Evolutionary conservation across 1,140 invertebrate genomes (phyloP).

Genomic region (Radopholus similis): DNA sequence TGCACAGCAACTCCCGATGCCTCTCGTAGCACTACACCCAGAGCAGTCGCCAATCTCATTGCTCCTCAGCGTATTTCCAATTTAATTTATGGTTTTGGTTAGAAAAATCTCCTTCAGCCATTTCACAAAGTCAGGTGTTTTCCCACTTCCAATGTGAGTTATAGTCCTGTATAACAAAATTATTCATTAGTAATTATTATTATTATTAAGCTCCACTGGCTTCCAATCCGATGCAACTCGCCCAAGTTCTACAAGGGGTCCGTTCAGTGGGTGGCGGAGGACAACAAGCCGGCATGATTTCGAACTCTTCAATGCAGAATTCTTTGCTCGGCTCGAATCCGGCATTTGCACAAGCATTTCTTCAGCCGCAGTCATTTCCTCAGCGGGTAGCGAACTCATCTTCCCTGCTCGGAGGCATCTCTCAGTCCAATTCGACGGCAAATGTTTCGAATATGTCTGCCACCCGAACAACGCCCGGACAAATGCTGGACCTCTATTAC

Average conservation of each 20-base stretch:
- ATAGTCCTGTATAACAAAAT: neutral
- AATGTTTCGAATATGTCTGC: neutral
- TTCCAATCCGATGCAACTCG: constrained; percentile 18
- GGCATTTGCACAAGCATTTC: constrained; percentile 18
- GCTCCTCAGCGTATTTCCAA: constrained; percentile 9
- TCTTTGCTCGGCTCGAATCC: neutral
- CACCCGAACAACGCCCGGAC: constrained; percentile 22
- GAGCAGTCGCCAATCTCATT: constrained; percentile 1
- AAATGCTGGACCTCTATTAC: constrained; percentile 35
- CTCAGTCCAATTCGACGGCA: neutral
- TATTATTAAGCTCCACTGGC: constrained; percentile 23
- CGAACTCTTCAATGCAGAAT: constrained; percentile 16
- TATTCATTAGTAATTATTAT: neutral
- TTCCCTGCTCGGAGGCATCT: constrained; percentile 13
- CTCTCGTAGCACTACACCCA: constrained; percentile 12
- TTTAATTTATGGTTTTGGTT: neutral
- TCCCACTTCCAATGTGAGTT: constrained; percentile 25
- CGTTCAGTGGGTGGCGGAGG: neutral
- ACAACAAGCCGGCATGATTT: neutral
- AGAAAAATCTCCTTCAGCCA: constrained; percentile 9
- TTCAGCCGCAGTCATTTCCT: constrained; percentile 17
- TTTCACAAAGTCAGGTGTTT: constrained; percentile 24
- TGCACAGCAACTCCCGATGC: constrained; percentile 17
- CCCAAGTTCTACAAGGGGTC: constrained; percentile 16
- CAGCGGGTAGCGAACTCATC: constrained; percentile 17